Conservation (phyloP, 2,113 vertebrate genomes). For the Callithrix jacchus region DNA sequence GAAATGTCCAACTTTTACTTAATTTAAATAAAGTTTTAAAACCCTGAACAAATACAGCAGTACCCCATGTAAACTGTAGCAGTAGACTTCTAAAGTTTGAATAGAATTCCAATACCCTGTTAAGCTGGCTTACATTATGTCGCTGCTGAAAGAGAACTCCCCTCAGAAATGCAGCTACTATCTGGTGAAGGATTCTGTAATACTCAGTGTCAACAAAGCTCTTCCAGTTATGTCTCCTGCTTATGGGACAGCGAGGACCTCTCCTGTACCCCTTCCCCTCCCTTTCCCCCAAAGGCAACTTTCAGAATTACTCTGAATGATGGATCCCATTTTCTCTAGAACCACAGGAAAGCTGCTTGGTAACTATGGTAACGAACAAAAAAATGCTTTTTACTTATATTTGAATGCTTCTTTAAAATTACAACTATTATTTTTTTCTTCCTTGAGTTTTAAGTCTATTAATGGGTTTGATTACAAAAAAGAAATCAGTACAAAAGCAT, state of each 20-base stretch:
- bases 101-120: neutral
- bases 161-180: neutral
- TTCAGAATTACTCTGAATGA: slow-evolving; percentile 32
- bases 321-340: slow-evolving; percentile 52
- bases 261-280: neutral
- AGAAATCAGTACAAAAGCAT: neutral
- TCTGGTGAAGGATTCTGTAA: neutral
- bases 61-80: neutral
- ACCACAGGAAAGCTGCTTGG: slow-evolving; percentile 76
- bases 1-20: neutral
- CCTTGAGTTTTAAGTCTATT: slow-evolving; percentile 63
- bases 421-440: slow-evolving; percentile 64
- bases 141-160: neutral
- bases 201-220: neutral
- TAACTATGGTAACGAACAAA: slow-evolving; percentile 80
- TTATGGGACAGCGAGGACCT: slow-evolving; percentile 11
- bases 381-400: slow-evolving; percentile 77
- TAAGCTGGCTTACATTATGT: neutral
- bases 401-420: slow-evolving; percentile 74
- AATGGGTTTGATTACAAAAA: slow-evolving; percentile 65
- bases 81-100: neutral
- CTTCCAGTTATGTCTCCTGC: slow-evolving; percentile 38
- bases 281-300: neutral
- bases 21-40: neutral
- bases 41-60: neutral